These are phyloP conservation scores for Tragelaphus imberbis DNA, from an alignment of 2,113 vertebrate genomes.

Conservation along the genomic window DNA sequence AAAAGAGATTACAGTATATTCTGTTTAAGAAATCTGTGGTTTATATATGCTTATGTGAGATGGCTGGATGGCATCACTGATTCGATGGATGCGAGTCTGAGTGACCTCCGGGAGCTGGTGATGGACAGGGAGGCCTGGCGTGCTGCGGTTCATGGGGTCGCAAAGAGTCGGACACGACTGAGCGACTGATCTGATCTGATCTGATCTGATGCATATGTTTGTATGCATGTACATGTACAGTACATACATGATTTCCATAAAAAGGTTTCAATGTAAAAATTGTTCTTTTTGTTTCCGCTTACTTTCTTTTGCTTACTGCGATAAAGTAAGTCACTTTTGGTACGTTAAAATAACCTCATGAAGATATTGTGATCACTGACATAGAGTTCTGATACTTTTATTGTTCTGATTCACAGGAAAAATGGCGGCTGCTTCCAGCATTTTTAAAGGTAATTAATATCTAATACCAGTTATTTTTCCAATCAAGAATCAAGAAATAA, in stretches of 20 bases:
- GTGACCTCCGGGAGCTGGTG: too few species aligned
- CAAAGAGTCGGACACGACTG: too few species aligned
- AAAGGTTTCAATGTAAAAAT: background rate
- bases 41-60: background rate
- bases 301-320: background rate
- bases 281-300: background rate
- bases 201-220: background rate
- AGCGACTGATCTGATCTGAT: too few species aligned
- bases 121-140: too few species aligned
- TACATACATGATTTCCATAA: background rate
- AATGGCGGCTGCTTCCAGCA: constrained; percentile 97
- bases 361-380: background rate
- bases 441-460: constrained; percentile 92
- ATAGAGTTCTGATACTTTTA: constrained; percentile 21
- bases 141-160: too few species aligned
- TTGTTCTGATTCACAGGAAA: constrained; percentile 86
- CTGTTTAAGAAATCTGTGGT: background rate
- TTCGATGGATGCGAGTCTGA: too few species aligned
- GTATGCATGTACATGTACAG: too few species aligned
- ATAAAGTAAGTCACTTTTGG: background rate
- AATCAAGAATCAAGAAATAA: background rate
- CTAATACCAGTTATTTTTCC: constrained; percentile 35
- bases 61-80: too few species aligned
- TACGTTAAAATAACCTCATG: background rate
- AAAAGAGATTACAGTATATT: background rate